Evolutionary conservation across 2,888 invertebrate genomes (phyloP), one percentile per base, ranked within the genome.

Genomic region (Temnothorax unifasciatus): DNA sequence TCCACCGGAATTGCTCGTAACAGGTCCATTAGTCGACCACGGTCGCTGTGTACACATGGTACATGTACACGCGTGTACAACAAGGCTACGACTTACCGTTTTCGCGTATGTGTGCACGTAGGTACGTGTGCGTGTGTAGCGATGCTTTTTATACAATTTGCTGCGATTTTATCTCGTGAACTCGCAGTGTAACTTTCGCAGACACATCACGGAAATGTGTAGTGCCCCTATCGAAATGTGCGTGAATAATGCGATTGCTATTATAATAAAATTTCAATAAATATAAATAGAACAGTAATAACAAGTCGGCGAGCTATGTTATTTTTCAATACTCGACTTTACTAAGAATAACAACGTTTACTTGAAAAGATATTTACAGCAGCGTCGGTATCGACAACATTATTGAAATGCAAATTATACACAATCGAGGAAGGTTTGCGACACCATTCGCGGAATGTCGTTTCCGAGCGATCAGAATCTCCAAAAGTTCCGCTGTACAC

Each of bases 1-100:
- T 87, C 73, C 76, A 83, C 81, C 90, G 82, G 89, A 90, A 90
- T 90, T 87, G 86, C 86, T 84, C 74, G 87, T 86, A 90, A 83
- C 87, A 75, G 86, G 89, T 86, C 87, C 89, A 90, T 90, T 85
- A 86, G 84, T 77, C 77, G 77, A 68, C 83, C 63, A 63, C 25
- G 79, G 81, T 68, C 41, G 52, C 52, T 74, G 47, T 68, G 54
- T 54, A 44, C 44, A 29, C 21, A 50, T 9, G 11, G 34, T 15
- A n/a, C n/a, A 69, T 15, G 9, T 41, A 54, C 29, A 29, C 15
- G 54, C 34, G 38, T 44, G 69, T 68, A 29, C 13, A 41, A 68
- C 77, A 52, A 68, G 69, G 41, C 69, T 64, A 9, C 66, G 76
- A 77, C 76, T 77, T 77, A 68, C 54, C 15, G 66, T 25, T 41